Evolutionary conservation across 2,113 vertebrate genomes (phyloP).

Genomic region (Hyaena hyaena): DNA sequence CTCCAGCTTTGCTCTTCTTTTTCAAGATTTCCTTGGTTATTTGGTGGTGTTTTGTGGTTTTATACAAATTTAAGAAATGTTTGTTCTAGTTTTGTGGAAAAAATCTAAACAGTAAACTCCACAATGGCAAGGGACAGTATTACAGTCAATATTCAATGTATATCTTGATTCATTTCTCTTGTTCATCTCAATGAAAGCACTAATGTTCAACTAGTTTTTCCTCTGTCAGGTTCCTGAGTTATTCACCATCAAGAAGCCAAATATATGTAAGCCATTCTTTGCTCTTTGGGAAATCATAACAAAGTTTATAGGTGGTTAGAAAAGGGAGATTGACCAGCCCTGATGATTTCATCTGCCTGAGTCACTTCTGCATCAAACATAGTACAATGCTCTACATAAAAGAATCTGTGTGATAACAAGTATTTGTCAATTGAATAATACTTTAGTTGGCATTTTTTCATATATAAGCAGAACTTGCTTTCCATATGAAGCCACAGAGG

Average conservation of each 20-base stretch:
- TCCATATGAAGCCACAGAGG: slow-evolving; percentile 36
- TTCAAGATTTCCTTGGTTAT: neutral
- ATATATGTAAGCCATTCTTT: neutral
- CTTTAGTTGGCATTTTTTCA: slow-evolving; percentile 43
- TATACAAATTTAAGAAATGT: neutral
- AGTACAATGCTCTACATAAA: neutral
- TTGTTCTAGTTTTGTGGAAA: neutral
- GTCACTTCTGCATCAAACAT: neutral
- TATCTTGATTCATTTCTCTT: neutral
- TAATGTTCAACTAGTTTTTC: neutral
- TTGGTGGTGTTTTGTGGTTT: neutral
- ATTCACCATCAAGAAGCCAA: neutral
- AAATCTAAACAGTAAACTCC: neutral
- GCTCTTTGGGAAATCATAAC: neutral
- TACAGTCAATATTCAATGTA: neutral
- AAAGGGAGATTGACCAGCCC: neutral
- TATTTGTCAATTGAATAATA: slow-evolving; percentile 36
- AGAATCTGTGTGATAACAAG: slow-evolving; percentile 31
- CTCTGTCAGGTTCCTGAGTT: neutral
- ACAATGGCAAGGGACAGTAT: neutral
- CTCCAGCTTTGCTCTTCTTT: neutral
- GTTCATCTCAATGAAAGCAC: neutral
- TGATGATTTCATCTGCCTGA: slow-evolving; percentile 35
- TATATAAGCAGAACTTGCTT: slow-evolving; percentile 1
- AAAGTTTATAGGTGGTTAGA: slow-evolving; percentile 27